Percentiles rank a stretch among this genome's conserved stretches.
These are phyloP conservation scores for Chinchilla lanigera DNA, from an alignment of 2,113 vertebrate genomes.

Conservation along the genomic window DNA sequence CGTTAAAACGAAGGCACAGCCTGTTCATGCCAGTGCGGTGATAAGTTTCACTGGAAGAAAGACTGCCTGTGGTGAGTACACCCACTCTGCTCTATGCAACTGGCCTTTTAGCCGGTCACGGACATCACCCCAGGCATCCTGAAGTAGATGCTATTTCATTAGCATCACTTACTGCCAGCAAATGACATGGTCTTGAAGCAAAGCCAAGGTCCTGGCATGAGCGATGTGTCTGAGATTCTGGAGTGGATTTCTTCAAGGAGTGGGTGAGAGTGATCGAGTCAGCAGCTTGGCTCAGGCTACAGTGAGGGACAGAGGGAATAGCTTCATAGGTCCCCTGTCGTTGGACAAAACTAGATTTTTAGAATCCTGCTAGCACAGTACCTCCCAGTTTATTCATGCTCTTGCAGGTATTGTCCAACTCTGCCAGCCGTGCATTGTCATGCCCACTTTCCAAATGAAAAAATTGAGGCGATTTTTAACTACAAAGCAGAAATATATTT, in stretches of 20 bases:
- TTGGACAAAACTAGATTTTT: neutral
- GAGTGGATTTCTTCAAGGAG: constrained; percentile 23
- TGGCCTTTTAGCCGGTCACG: neutral
- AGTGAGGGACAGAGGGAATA: neutral
- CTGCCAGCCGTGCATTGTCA: neutral
- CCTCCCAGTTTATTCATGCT: neutral
- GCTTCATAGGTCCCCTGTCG: neutral
- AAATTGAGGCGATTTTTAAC: neutral
- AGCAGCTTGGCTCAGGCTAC: neutral
- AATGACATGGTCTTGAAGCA: constrained; percentile 50
- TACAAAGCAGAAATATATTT: constrained; percentile 12
- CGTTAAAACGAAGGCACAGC: neutral
- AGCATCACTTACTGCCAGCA: constrained; percentile 61
- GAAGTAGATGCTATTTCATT: constrained; percentile 74
- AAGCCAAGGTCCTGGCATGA: constrained; percentile 26
- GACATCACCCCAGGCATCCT: constrained; percentile 42
- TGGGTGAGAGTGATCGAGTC: neutral
- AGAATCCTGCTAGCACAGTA: neutral
- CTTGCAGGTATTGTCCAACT: neutral
- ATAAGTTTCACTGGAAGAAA: neutral
- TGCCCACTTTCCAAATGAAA: constrained; percentile 32
- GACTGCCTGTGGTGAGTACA: neutral
- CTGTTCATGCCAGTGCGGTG: neutral
- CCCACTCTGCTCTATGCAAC: neutral
- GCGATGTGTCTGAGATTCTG: neutral